Base-by-base conservation (phyloP, 2,113 vertebrate genomes). In the Odocoileus virginianus region DNA sequence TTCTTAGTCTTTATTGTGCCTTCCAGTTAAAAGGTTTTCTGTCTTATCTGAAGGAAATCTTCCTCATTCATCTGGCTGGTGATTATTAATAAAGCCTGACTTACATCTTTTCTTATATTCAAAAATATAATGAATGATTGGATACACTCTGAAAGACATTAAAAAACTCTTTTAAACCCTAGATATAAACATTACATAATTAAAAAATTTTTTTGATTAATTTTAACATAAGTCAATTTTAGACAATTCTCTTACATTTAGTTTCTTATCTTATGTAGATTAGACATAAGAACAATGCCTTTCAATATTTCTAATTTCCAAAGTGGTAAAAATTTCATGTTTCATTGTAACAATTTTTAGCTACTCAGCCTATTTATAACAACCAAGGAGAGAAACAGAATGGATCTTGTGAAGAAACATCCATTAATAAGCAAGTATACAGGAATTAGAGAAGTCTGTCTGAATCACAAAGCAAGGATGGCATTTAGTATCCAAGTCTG, bases 401-500 rank as follows among this genome's bases (percentile, higher is more conserved):
- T 97, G 95, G 50, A 94, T 98, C 86, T 96, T 97, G 93, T 96
- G 97, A 98, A 97, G 94, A 98, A 96, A 97, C 81, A 96, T 98
- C 98, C 97, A 98, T 98, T 99, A 98, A 91, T 94, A 90, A 96
- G 85, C 95, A 98, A 98, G 86, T 98, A 97, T 96, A 95, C 67
- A 81, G 91, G 87, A 88, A 98, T 98, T 98, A 98, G 97, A 98
- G 98, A 98, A 98, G 97, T 98, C 98, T 97, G 98, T 94, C 98
- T 98, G 96, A 98, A 95, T 98, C 97, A 98, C 91, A 97, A 97
- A 97, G 97, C 95, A 98, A 96, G 98, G 98, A 98, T 97, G 97
- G 89, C 97, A 98, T 99, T 99, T 98, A 98, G 98, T 98, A 99
- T 98, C 98, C 97, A 98, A 98, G 98, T 98, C 93, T 33, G 19